phyloP scores from a whole-genome alignment of 1,140 invertebrate genomes.

The Notospermus geniculatus region DNA sequence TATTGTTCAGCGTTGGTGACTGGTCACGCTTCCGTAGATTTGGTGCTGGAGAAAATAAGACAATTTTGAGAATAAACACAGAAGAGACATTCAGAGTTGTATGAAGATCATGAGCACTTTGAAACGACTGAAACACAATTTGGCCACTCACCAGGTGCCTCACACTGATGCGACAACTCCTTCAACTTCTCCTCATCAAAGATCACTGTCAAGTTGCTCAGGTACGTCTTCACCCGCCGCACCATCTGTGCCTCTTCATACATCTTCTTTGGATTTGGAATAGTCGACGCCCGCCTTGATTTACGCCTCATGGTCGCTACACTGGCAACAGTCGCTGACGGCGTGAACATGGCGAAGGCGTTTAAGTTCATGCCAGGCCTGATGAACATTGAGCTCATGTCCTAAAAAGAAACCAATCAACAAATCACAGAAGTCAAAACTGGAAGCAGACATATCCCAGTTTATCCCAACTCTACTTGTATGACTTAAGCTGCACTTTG shows the following conservation, averaged over 20 bases:
- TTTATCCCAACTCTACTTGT: background rate
- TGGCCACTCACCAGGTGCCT: slow-evolving; percentile 60
- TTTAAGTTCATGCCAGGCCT: background rate
- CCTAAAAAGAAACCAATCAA: slow-evolving; percentile 25
- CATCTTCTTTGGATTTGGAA: slow-evolving; percentile 96
- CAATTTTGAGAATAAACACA: no score
- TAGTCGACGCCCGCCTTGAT: slow-evolving; percentile 67
- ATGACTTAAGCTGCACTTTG: background rate
- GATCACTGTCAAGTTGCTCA: slow-evolving; percentile 87
- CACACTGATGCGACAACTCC: slow-evolving; percentile 85
- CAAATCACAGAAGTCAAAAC: background rate
- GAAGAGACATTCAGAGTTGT: no score
- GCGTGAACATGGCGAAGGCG: slow-evolving; percentile 15
- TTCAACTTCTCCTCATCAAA: slow-evolving; percentile 89
- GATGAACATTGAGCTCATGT: slow-evolving; percentile 45
- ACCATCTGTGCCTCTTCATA: slow-evolving; percentile 99
- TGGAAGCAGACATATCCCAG: no score
- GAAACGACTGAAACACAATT: background rate
- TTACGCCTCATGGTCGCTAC: slow-evolving; percentile 89
- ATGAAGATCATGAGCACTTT: no score
- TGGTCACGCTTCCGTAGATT: slow-evolving; percentile 1
- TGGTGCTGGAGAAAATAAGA: background rate
- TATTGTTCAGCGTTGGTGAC: background rate
- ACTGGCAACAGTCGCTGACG: slow-evolving; percentile 32
- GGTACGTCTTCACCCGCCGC: slow-evolving; percentile 89